phyloP scores from a whole-genome alignment of 2,113 vertebrate species.

The Noctilio leporinus region DNA sequence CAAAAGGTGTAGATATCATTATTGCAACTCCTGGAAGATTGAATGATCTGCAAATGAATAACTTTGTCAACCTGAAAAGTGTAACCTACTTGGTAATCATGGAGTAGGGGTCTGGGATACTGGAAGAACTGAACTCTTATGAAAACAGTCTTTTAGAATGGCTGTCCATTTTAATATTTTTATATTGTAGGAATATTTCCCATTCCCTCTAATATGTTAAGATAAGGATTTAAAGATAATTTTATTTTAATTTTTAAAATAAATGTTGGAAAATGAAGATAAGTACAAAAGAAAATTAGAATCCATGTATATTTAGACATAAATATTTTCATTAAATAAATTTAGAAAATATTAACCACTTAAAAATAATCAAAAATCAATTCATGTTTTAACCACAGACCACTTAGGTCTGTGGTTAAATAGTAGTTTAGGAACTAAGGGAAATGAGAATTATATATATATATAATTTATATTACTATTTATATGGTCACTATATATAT shows the following conservation, averaged over 20 bases:
- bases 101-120: not conserved
- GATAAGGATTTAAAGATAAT: not conserved
- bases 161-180: not conserved
- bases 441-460: slow-evolving; percentile 23
- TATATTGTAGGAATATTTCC: not conserved
- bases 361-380: not conserved
- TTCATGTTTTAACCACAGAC: not conserved
- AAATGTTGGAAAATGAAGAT: not conserved
- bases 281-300: slow-evolving; percentile 20
- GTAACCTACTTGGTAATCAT: slow-evolving; percentile 92
- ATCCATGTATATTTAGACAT: not conserved
- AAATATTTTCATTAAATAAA: not conserved
- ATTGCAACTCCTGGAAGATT: slow-evolving; percentile 96
- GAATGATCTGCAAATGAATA: slow-evolving; percentile 95
- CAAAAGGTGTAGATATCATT: slow-evolving; percentile 91
- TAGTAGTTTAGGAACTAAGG: not conserved
- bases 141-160: not conserved
- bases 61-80: slow-evolving; percentile 87
- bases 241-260: slow-evolving; percentile 27
- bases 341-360: not conserved
- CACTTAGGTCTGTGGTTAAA: not conserved
- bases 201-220: not conserved
- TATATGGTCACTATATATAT: too few relatives aligned
- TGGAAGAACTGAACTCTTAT: not conserved
- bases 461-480: too few relatives aligned